phyloP scores from a whole-genome alignment of 2,797 vertebrate species.

The Spatula versicolor region DNA sequence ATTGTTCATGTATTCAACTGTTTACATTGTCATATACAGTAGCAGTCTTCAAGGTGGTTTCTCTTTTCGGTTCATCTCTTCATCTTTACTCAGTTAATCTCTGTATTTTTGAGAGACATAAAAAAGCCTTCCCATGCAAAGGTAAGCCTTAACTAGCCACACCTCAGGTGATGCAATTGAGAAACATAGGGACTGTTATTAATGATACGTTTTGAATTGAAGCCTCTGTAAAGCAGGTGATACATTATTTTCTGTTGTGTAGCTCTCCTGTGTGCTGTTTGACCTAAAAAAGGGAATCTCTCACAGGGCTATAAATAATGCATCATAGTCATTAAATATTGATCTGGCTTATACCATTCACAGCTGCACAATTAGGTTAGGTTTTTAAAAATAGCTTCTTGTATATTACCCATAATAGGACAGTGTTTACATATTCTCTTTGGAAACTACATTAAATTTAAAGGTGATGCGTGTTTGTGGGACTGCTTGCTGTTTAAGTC shows the following conservation, averaged over 20 bases:
- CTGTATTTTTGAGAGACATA: slow-evolving; percentile 15
- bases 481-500: not conserved
- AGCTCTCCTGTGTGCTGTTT: slow-evolving; percentile 50
- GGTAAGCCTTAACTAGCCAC: not conserved
- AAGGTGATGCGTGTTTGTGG: slow-evolving; percentile 8
- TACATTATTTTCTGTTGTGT: slow-evolving; percentile 56
- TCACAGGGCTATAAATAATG: slow-evolving; percentile 80
- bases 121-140: not conserved
- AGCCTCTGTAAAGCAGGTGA: slow-evolving; percentile 59
- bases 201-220: slow-evolving; percentile 7
- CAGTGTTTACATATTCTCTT: slow-evolving; percentile 54
- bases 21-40: not conserved
- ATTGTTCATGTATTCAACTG: not conserved
- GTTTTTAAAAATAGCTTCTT: slow-evolving; percentile 56
- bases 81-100: not conserved
- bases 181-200: slow-evolving; percentile 41
- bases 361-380: slow-evolving; percentile 78
- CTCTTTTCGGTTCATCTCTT: not conserved
- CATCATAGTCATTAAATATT: slow-evolving; percentile 81
- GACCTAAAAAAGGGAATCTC: slow-evolving; percentile 68
- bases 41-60: slow-evolving; percentile 30
- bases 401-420: slow-evolving; percentile 29
- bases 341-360: slow-evolving; percentile 77
- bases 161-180: not conserved
- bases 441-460: slow-evolving; percentile 52